Evolutionary conservation across 2,797 vertebrate species (phyloP).

Genomic region (Myotis vivesi): DNA sequence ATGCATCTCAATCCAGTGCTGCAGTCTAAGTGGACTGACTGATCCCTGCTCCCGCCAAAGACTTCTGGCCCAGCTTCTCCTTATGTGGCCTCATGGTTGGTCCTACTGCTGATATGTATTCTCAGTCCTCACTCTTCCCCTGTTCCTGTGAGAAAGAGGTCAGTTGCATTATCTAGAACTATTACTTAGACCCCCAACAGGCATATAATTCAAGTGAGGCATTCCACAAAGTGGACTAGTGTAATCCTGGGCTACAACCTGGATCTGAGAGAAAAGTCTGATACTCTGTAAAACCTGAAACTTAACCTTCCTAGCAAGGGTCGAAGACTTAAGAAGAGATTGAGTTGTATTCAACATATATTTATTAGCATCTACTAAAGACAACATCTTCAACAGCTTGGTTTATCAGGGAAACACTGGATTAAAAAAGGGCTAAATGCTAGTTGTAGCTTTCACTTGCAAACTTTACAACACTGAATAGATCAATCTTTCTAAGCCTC

Average conservation of each 20-base stretch:
- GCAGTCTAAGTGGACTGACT: neutral
- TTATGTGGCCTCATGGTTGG: neutral
- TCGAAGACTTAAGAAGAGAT: neutral
- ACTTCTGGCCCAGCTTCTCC: neutral
- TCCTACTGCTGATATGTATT: neutral
- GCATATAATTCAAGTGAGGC: neutral
- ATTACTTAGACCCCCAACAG: neutral
- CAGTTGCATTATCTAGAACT: constrained; percentile 1
- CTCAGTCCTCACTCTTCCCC: neutral
- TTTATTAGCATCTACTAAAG: neutral
- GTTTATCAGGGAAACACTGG: neutral
- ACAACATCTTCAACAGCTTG: neutral
- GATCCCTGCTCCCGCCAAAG: neutral
- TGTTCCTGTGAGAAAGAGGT: neutral
- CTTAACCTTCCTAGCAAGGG: neutral
- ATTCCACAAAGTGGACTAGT: neutral
- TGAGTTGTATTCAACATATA: neutral
- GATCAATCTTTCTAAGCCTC: constrained; percentile 13
- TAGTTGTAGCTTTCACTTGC: neutral
- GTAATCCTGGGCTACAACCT: neutral
- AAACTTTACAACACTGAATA: neutral
- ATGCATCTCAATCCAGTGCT: neutral
- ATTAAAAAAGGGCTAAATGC: neutral
- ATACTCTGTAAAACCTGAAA: constrained; percentile 25
- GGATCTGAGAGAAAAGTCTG: neutral